Evolutionary conservation across 2,113 vertebrate genomes (phyloP).

Genomic region (Telmatochromis brichardi): DNA sequence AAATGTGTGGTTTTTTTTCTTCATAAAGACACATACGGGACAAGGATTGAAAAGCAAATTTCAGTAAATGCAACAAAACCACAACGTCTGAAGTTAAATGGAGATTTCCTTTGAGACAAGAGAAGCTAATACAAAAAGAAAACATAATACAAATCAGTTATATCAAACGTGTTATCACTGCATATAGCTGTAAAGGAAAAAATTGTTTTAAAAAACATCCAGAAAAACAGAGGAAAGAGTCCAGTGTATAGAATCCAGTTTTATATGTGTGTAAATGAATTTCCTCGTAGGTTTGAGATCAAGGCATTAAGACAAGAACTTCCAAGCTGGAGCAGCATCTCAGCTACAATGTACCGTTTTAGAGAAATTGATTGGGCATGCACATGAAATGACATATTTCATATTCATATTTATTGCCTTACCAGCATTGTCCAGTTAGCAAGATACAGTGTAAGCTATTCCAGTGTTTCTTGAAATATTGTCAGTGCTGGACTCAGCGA

Average conservation of each 20-base stretch:
- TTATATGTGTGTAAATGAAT: neutral
- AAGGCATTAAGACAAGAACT: neutral
- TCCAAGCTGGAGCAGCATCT: neutral
- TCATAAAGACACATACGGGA: neutral
- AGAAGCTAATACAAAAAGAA: neutral
- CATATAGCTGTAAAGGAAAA: slow-evolving; percentile 12
- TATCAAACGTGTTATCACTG: slow-evolving; percentile 33
- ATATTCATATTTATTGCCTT: neutral
- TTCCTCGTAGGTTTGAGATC: neutral
- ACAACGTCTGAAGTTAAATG: neutral
- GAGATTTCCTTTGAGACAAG: neutral
- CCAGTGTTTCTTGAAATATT: slow-evolving; percentile 60
- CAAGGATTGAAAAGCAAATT: neutral
- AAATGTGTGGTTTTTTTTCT: neutral
- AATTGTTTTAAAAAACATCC: neutral
- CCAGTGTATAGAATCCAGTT: slow-evolving; percentile 31
- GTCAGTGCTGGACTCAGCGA: slow-evolving; percentile 40
- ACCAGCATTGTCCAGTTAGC: slow-evolving; percentile 45
- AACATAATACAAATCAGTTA: slow-evolving; percentile 20
- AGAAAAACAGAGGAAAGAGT: neutral
- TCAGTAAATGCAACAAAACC: neutral
- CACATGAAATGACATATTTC: slow-evolving; percentile 4
- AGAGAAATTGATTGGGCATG: slow-evolving; percentile 32
- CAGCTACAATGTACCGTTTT: neutral
- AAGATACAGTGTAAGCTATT: slow-evolving; percentile 51